Evolutionary conservation across 2,888 invertebrate species (phyloP), one percentile per base, ranked within the genome.

Genomic region (Drosophila tanythrix): DNA sequence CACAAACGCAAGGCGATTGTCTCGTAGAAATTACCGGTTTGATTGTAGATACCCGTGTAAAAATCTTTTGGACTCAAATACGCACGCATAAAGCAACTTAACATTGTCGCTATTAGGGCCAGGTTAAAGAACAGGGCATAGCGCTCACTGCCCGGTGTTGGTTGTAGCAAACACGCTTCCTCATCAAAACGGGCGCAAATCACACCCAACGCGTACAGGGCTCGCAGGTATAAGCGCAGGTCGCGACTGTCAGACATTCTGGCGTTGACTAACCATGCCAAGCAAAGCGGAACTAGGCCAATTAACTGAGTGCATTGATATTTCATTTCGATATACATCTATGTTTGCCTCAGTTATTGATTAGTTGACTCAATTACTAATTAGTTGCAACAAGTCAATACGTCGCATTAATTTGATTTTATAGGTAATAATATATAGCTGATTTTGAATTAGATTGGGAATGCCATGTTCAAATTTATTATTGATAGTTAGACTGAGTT

Each of bases 1-100:
- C 68, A 75, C 43, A 57, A 33, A 6, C 80, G 68, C 40, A 86
- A 27, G 35, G 68, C 82, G 11, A 79, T 7, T 1, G 57, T 43
- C 21, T 86, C 86, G 27, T 83, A 82, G 25, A 73, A 61, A 52
- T 87, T 87, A 13, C 88, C 88, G 1, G 86, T 87, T 10, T 67
- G 27, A 40, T 77, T 88, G 46, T 86, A 76, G 7, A 76, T 3
- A 2, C 0, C 0, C 11, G 76, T 46, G 15, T 71, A 65, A 2
- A 87, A 62, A 0, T 40, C 21, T 0, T 74, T 36, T 4, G 83
- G 66, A 1, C 67, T n/a, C 18, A 72, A 3, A 48, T 67, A 53
- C 0, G 66, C 70, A 15, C 59, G 79, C 2, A 43, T 15, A 6
- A 83, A 70, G 48, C 73, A 53, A 7, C 18, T 55, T 0, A 70